phyloP scores from a whole-genome alignment of 1,140 invertebrate species.

The Drosophila equinoxialis region DNA sequence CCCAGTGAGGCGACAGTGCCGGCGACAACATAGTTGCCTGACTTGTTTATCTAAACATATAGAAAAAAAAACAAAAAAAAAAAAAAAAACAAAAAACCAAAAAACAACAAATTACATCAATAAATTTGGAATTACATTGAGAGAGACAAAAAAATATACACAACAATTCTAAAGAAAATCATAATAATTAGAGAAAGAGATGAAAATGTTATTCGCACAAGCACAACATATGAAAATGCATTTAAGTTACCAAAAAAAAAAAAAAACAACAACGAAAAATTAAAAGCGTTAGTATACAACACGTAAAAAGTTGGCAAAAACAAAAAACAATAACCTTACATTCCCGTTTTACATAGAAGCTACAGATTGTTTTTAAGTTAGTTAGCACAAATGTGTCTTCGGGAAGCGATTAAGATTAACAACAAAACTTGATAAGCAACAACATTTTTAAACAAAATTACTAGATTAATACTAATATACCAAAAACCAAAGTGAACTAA shows the following conservation, averaged over 20 bases:
- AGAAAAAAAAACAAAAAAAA: background rate
- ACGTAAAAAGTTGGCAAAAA: constrained; percentile 25
- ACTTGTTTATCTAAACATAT: constrained; percentile 47
- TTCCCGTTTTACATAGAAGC: background rate
- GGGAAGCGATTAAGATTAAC: background rate
- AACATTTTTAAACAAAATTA: background rate
- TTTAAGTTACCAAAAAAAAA: constrained; percentile 7
- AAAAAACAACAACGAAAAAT: constrained; percentile 20
- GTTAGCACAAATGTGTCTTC: background rate
- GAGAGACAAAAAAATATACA: background rate
- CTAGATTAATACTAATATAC: constrained; percentile 2
- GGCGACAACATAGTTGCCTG: constrained; percentile 41
- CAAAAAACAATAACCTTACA: constrained; percentile 21
- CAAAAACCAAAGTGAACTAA: constrained; percentile 6
- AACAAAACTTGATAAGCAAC: background rate
- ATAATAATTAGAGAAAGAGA: background rate
- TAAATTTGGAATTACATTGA: background rate
- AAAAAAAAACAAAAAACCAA: background rate
- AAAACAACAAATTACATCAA: background rate
- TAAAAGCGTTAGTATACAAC: constrained; percentile 55
- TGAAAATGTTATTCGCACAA: constrained; percentile 21
- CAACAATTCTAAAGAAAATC: constrained; percentile 4
- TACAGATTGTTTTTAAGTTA: background rate
- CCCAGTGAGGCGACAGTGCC: constrained; percentile 51
- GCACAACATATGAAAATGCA: constrained; percentile 32